Evolutionary conservation across 2,888 invertebrate genomes (phyloP).

Genomic region (Dioctria rufipes): DNA sequence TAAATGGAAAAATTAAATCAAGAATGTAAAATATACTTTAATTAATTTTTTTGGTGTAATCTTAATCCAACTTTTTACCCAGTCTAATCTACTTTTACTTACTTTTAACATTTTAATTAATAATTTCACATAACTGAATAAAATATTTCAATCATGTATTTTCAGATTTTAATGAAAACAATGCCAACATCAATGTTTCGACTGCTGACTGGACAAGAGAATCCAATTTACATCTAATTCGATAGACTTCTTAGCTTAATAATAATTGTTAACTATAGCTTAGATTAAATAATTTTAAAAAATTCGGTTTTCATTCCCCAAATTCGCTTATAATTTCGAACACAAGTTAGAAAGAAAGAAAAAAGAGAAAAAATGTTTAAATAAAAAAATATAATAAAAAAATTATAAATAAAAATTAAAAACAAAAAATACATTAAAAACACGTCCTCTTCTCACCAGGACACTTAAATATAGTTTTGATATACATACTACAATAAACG

Average conservation of each 20-base stretch:
- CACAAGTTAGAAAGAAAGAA: slow-evolving; percentile 22
- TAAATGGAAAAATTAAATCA: too few relatives aligned
- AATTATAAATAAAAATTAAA: neutral
- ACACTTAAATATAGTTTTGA: slow-evolving; percentile 53
- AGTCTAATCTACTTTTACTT: too few relatives aligned
- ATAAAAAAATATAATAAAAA: slow-evolving; percentile 27
- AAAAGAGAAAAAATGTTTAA: neutral
- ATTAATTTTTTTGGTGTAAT: too few relatives aligned
- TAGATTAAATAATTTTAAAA: slow-evolving; percentile 36
- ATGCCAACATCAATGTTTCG: slow-evolving; percentile 99
- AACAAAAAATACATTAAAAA: slow-evolving; percentile 13
- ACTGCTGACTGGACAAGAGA: slow-evolving; percentile 98
- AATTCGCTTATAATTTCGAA: slow-evolving; percentile 26
- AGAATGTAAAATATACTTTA: too few relatives aligned
- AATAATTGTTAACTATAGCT: slow-evolving; percentile 51
- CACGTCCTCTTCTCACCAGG: slow-evolving; percentile 46
- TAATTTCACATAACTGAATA: too few relatives aligned
- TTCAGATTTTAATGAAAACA: slow-evolving; percentile 98
- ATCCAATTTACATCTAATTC: slow-evolving; percentile 95
- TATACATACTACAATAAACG: slow-evolving; percentile 16
- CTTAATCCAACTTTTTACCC: too few relatives aligned
- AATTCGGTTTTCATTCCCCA: slow-evolving; percentile 1
- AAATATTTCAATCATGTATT: neutral
- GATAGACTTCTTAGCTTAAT: slow-evolving; percentile 50
- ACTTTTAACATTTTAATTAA: too few relatives aligned